Conservation (phyloP, 2,888 invertebrate species). For the Empis stercorea region DNA sequence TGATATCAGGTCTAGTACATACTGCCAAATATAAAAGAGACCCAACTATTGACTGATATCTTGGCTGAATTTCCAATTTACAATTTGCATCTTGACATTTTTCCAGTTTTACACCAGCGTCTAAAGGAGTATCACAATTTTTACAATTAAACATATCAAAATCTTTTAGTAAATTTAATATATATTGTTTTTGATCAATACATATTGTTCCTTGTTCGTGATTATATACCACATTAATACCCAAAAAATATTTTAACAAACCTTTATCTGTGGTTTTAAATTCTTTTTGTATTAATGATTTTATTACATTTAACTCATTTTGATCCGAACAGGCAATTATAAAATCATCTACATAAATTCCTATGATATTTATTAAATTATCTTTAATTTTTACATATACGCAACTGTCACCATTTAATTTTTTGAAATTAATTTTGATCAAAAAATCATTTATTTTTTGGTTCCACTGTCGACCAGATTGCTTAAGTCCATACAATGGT, state of each 20-base stretch:
- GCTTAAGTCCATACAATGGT: slow-evolving; percentile 13
- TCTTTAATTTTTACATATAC: slow-evolving; percentile 10
- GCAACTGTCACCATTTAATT: slow-evolving; percentile 5
- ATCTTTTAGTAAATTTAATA: background rate
- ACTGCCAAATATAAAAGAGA: slow-evolving; percentile 2
- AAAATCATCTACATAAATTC: slow-evolving; percentile 5
- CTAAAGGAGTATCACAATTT: background rate
- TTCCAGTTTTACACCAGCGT: background rate
- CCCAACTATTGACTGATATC: slow-evolving; percentile 4
- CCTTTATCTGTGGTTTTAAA: background rate
- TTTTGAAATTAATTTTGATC: background rate
- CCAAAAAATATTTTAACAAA: background rate
- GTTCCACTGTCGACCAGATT: slow-evolving; percentile 13
- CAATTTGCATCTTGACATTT: background rate
- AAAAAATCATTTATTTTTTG: slow-evolving; percentile 4
- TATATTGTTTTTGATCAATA: background rate
- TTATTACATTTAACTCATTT: background rate
- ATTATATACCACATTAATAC: background rate
- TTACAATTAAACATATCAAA: background rate
- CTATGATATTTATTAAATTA: background rate
- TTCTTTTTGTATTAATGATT: background rate
- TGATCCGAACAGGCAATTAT: background rate
- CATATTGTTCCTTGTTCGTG: no score
- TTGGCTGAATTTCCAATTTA: background rate
- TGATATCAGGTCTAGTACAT: slow-evolving; percentile 5